Evolutionary conservation across 2,113 vertebrate species (phyloP), one percentile per base, ranked within the genome.

Genomic region (Gasterosteus aculeatus): DNA sequence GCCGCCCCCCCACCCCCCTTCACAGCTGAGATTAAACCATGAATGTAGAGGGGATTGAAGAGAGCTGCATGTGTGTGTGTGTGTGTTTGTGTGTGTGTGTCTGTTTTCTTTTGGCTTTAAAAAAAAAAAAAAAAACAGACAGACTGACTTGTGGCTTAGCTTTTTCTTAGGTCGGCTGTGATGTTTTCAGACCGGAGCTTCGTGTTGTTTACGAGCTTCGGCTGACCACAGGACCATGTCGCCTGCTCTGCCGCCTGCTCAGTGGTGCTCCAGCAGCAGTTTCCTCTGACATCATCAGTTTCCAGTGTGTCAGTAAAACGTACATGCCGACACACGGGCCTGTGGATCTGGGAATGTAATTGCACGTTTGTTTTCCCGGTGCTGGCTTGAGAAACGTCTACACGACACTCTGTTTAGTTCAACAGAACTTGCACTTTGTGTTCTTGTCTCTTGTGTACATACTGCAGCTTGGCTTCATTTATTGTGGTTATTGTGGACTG

Each of bases 1-100:
- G 16, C 47, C 75, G 80, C 66, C 74, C 76, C 47, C 15, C 47
- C 47, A 71, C 83, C 68, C 73, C 75, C 66, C 82, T 77, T 85
- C 70, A 78, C 59, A 72, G 81, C 72, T 46, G 39, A 73, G 81
- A 78, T 88, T 76, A 65, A 76, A 47, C 41, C 16, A 12, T 85
- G 85, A 85, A 84, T 82, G 81, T 66, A 73, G 64, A 63, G 61
- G 38, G 65, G 39, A 64, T 76, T 77, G 63, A 70, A 72, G 58
- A 83, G 67, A 79, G 74, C 68, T 89, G 89, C 89, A 88, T 92
- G 90, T 85, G 67, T 88, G 73, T 67, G 38, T 64, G 35, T 60
- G 33, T 85, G 76, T 67, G 53, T 26, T n/a, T 54, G 51, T 92
- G 90, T 86, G 68, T 88, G 76, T 68, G 74, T 80, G 63, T 82